A percentile compares a stretch with the other conserved stretches of the same genome.
These are phyloP conservation scores for Andrena hattorfiana DNA, from an alignment of 2,888 invertebrate genomes.

Conservation along the genomic window DNA sequence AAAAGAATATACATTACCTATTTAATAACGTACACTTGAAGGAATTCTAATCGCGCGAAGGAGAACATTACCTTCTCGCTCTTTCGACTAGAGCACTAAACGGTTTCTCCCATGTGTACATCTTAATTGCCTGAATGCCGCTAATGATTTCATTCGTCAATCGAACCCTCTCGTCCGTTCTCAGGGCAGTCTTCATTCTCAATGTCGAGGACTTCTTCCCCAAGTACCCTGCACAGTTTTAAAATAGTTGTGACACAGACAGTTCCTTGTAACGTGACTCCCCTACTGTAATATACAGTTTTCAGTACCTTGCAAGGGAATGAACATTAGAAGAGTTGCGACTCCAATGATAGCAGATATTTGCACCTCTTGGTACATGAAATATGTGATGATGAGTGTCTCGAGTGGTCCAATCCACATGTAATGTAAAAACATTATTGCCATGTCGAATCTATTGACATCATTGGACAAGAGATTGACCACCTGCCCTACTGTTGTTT, in stretches of 20 bases:
- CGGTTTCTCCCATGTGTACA: conserved; percentile 96
- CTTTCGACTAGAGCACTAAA: conserved; percentile 91
- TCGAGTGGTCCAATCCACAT: conserved; percentile 96
- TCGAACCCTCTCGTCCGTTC: conserved; percentile 95
- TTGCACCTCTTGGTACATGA: conserved; percentile 90
- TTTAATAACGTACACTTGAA: not conserved
- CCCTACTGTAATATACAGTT: not conserved
- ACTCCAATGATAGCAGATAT: conserved; percentile 90
- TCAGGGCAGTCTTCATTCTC: conserved; percentile 91
- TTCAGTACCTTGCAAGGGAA: conserved; percentile 89
- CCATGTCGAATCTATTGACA: conserved; percentile 96
- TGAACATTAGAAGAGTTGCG: conserved; percentile 89
- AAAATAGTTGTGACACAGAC: not conserved
- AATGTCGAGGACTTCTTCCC: conserved; percentile 92
- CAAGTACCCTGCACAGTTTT: conserved; percentile 87
- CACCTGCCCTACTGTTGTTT: conserved; percentile 91
- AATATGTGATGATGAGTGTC: conserved; percentile 91
- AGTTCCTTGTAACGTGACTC: not conserved
- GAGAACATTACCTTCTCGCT: conserved; percentile 88
- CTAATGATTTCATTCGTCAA: conserved; percentile 96
- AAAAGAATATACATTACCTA: conserved; percentile 35
- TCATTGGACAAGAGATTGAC: conserved; percentile 98
- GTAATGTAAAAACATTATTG: conserved; percentile 95
- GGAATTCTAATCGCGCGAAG: not conserved
- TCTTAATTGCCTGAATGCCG: conserved; percentile 95